A percentile compares a stretch with the other conserved stretches of the same genome.
Conservation (phyloP, 2,888 invertebrate genomes). For the Tiphia femorata region DNA sequence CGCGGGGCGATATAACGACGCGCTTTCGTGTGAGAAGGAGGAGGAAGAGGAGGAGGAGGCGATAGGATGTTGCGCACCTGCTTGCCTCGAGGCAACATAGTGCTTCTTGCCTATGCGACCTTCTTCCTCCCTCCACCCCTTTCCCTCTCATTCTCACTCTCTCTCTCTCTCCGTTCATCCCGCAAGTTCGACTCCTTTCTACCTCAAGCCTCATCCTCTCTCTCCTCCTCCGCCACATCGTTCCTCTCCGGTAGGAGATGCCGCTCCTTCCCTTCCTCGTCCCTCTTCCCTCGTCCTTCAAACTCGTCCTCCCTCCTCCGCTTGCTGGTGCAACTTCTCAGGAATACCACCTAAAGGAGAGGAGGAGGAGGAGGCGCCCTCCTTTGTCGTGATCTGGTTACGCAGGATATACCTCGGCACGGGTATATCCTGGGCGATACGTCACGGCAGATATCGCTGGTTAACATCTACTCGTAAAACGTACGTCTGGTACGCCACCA, state of each 20-base stretch:
- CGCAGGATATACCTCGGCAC: slow-evolving; percentile 30
- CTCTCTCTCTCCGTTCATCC: slow-evolving; percentile 9
- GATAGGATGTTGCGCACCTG: slow-evolving; percentile 62
- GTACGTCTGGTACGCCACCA: slow-evolving; percentile 1
- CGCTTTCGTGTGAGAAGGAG: neutral
- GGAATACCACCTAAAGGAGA: too few relatives aligned
- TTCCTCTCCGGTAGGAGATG: neutral
- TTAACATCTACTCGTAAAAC: slow-evolving; percentile 12
- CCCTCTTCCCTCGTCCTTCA: too few relatives aligned
- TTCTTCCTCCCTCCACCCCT: slow-evolving; percentile 11
- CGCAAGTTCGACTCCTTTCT: too few relatives aligned
- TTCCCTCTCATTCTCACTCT: slow-evolving; percentile 7
- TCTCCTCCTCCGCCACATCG: too few relatives aligned
- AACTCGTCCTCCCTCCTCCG: too few relatives aligned
- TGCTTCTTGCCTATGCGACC: slow-evolving; percentile 37
- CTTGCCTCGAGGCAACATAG: slow-evolving; percentile 57
- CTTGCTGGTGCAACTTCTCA: too few relatives aligned
- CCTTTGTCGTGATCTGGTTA: slow-evolving; percentile 56
- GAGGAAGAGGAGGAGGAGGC: slow-evolving; percentile 18
- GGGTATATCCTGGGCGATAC: slow-evolving; percentile 21
- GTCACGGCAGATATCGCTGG: slow-evolving; percentile 16
- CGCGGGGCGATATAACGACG: too few relatives aligned
- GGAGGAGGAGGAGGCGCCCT: slow-evolving; percentile 2
- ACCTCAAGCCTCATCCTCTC: too few relatives aligned
- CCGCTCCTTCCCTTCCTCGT: neutral